Evolutionary conservation across 35 echinoderm and acorn worm species (phyloP).

Genomic region (Ptychodera flava): DNA sequence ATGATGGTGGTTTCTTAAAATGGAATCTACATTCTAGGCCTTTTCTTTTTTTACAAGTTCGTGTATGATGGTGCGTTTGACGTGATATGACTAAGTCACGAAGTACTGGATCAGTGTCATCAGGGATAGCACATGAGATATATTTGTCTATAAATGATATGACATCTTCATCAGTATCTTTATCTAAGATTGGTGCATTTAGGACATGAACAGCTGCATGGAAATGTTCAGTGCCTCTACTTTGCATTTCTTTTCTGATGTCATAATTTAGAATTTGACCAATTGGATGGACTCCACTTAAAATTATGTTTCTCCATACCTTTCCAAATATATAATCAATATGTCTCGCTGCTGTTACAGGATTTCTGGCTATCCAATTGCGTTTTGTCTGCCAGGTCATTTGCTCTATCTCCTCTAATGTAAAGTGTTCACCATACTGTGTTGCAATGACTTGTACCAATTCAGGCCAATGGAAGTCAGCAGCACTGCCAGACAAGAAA

Average conservation of each 20-base stretch:
- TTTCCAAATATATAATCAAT: neutral
- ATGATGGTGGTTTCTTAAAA: conserved; percentile 15
- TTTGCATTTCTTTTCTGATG: neutral
- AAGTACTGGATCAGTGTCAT: conserved; percentile 10
- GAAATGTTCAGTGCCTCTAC: conserved; percentile 23
- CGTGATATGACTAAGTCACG: conserved; percentile 6
- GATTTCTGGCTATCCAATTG: neutral
- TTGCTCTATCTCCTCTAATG: neutral
- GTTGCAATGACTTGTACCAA: neutral
- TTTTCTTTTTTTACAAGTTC: conserved; percentile 23
- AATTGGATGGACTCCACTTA: neutral
- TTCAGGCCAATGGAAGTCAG: neutral
- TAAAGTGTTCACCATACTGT: neutral
- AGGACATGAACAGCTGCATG: conserved; percentile 30
- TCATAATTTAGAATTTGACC: neutral
- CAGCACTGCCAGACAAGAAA: neutral
- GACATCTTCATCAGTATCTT: conserved; percentile 26
- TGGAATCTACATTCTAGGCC: conserved; percentile 21
- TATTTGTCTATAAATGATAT: conserved; percentile 15
- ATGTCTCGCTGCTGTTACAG: neutral
- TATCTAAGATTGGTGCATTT: conserved; percentile 22
- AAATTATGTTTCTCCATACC: neutral
- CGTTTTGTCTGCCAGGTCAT: neutral
- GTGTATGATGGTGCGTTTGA: conserved; percentile 26
- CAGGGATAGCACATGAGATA: conserved; percentile 16